phyloP scores from a whole-genome alignment of 2,113 vertebrate species.

The Gnathonemus longibarbis region DNA sequence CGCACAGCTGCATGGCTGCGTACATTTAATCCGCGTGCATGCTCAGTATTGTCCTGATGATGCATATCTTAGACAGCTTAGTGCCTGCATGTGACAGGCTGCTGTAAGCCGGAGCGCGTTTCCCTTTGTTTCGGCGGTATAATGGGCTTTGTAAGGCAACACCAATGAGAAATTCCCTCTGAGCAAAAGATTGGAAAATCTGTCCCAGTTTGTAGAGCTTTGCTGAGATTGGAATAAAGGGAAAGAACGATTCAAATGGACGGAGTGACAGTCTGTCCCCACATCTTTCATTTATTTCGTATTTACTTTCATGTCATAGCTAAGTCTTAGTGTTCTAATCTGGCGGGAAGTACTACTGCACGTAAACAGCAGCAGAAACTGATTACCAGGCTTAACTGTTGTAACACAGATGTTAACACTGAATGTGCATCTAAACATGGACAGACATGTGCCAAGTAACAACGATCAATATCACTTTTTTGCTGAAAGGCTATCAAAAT shows the following conservation, averaged over 20 bases:
- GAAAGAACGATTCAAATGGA: constrained; percentile 43
- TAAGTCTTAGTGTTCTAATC: neutral
- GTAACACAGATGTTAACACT: neutral
- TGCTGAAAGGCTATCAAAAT: neutral
- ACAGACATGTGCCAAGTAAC: neutral
- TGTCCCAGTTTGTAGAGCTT: constrained; percentile 49
- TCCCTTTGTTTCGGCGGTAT: constrained; percentile 53
- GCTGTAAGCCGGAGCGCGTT: constrained; percentile 34
- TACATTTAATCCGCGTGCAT: constrained; percentile 50
- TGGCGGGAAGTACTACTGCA: neutral
- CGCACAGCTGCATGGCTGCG: constrained; percentile 48
- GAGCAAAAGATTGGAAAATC: constrained; percentile 51
- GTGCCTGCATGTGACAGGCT: constrained; percentile 37
- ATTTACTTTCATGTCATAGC: neutral
- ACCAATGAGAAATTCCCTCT: constrained; percentile 55
- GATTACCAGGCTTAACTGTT: neutral
- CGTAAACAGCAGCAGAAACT: neutral
- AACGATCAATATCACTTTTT: neutral
- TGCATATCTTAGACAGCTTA: constrained; percentile 60
- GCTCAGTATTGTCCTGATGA: constrained; percentile 58
- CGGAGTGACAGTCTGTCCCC: constrained; percentile 44
- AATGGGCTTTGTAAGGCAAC: constrained; percentile 67
- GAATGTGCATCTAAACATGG: neutral
- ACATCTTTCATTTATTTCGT: neutral
- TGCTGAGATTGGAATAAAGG: constrained; percentile 43